phyloP scores from a whole-genome alignment of 2,797 vertebrate genomes.

The Pempheris klunzingeri region DNA sequence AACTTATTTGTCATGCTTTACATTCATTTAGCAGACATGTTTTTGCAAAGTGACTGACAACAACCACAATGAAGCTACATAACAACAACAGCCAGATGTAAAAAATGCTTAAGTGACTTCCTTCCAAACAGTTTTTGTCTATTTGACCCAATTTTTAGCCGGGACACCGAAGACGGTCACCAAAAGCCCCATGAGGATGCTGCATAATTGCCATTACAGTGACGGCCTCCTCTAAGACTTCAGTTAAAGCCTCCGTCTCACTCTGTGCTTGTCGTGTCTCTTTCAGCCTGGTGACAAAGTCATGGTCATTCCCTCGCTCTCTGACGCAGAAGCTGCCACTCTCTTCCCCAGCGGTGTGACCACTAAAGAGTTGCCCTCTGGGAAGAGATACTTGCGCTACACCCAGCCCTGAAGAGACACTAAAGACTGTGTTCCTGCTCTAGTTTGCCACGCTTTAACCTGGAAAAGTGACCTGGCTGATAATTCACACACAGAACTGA shows the following conservation, averaged over 20 bases:
- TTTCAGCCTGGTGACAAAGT: conserved; percentile 88
- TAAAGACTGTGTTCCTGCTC: neutral
- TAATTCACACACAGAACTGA: neutral
- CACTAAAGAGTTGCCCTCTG: conserved; percentile 92
- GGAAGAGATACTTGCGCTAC: conserved; percentile 95
- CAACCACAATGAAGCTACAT: neutral
- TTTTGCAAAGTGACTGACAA: neutral
- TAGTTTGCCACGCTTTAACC: neutral
- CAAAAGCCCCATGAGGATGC: neutral
- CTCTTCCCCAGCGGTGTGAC: conserved; percentile 92
- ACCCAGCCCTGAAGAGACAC: conserved; percentile 84
- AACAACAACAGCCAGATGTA: neutral
- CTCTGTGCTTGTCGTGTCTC: too few species aligned
- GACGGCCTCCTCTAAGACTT: neutral
- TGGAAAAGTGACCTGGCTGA: neutral
- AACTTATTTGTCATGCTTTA: too few species aligned
- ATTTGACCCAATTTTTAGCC: neutral
- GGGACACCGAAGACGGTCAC: neutral
- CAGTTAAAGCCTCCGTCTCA: too few species aligned
- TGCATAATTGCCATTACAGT: neutral
- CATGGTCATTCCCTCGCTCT: conserved; percentile 93
- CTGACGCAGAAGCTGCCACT: conserved; percentile 89
- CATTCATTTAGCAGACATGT: neutral
- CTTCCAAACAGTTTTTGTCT: neutral
- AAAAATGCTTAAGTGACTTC: neutral